Percentiles rank a stretch among this genome's conserved stretches.
phyloP scores from a whole-genome alignment of 2,888 invertebrate species.

The Andrena camellia region DNA sequence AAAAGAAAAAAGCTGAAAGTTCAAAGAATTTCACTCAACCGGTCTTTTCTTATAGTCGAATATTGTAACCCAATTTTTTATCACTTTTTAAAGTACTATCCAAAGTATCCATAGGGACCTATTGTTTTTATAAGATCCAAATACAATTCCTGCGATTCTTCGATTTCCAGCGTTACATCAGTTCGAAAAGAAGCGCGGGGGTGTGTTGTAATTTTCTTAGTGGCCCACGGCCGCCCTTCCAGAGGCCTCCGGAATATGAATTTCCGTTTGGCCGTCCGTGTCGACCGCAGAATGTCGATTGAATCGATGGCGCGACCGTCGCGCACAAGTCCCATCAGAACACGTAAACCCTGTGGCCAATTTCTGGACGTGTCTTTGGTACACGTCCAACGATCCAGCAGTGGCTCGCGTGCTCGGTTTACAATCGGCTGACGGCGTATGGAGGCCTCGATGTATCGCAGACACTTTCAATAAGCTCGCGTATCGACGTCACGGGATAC shows the following conservation, averaged over 20 bases:
- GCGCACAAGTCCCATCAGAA: constrained; percentile 67
- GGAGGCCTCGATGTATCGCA: constrained; percentile 16
- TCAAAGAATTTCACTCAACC: too few species aligned
- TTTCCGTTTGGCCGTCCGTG: constrained; percentile 60
- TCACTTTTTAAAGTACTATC: too few species aligned
- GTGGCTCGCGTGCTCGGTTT: constrained; percentile 28
- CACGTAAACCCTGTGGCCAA: constrained; percentile 68
- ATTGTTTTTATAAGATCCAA: too few species aligned
- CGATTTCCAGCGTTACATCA: not conserved
- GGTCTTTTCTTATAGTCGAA: too few species aligned
- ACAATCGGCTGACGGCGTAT: constrained; percentile 13
- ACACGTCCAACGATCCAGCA: constrained; percentile 55
- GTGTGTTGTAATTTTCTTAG: constrained; percentile 12
- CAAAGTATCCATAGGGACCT: too few species aligned
- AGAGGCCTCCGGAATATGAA: constrained; percentile 53
- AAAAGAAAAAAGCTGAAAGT: too few species aligned
- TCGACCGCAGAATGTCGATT: constrained; percentile 69
- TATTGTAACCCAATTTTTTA: too few species aligned
- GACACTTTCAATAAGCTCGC: constrained; percentile 21
- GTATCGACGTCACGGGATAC: constrained; percentile 6
- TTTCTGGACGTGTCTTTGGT: constrained; percentile 61
- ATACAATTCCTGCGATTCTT: not conserved
- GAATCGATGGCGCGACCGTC: constrained; percentile 49
- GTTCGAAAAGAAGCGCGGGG: too few species aligned
- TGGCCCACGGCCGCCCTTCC: constrained; percentile 9